Percentiles rank a stretch among this genome's conserved stretches.
Evolutionary conservation across 2,797 vertebrate species (phyloP).

Genomic region (Acrocephalus scirpaceus): DNA sequence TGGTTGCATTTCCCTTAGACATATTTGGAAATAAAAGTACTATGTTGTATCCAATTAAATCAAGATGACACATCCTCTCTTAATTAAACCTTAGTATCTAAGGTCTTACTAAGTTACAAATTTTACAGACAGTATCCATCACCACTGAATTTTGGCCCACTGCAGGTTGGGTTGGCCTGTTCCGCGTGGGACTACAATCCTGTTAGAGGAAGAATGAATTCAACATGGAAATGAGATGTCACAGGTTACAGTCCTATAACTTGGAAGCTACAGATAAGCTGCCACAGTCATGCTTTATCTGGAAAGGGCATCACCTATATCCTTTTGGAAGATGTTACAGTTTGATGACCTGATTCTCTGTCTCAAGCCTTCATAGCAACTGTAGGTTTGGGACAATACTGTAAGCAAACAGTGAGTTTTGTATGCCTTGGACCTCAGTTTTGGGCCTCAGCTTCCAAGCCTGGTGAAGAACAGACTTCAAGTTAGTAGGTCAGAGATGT

Average conservation of each 20-base stretch:
- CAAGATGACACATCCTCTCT: background rate
- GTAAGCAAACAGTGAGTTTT: background rate
- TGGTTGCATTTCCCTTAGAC: accelerated
- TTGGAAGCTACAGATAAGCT: background rate
- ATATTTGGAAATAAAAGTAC: background rate
- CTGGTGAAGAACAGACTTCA: background rate
- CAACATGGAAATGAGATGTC: background rate
- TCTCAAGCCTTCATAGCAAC: background rate
- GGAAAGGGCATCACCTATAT: background rate
- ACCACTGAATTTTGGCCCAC: background rate
- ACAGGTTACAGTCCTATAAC: accelerated
- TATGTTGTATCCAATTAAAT: background rate
- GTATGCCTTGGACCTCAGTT: background rate
- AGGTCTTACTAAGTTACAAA: background rate
- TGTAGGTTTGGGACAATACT: background rate
- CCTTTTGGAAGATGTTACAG: background rate
- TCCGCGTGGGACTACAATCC: background rate
- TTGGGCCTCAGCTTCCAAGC: background rate
- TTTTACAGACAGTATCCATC: background rate
- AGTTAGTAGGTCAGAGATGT: background rate
- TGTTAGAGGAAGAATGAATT: background rate
- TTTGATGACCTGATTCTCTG: background rate
- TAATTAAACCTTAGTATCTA: background rate
- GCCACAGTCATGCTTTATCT: background rate
- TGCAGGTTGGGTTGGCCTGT: background rate